Percentiles rank a stretch among this genome's conserved stretches.
Conservation (phyloP, 2,113 vertebrate genomes). For the Galbula dea region DNA sequence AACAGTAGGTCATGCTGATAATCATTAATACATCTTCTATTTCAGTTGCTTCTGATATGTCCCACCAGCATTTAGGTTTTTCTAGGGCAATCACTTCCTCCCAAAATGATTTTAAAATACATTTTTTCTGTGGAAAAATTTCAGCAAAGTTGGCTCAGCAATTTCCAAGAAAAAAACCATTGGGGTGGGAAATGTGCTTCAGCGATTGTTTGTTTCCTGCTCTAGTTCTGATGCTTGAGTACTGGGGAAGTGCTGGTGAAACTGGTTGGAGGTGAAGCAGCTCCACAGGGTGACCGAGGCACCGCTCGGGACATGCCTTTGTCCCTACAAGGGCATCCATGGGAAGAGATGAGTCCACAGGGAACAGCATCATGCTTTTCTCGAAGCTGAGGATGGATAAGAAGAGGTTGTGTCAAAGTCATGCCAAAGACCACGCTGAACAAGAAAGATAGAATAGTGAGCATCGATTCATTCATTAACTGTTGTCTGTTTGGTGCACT, state of each 20-base stretch:
- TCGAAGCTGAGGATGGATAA: background rate
- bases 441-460: background rate
- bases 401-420: background rate
- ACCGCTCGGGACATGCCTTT: background rate
- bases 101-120: background rate
- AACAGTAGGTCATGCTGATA: background rate
- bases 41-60: background rate
- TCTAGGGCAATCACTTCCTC: background rate
- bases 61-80: background rate
- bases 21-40: fast-evolving
- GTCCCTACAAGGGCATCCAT: background rate
- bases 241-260: background rate
- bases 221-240: background rate
- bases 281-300: fast-evolving
- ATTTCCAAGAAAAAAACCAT: background rate
- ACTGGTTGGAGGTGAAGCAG: background rate
- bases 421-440: background rate
- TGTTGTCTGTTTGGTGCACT: background rate
- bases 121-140: background rate
- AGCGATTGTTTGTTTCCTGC: background rate
- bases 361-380: background rate
- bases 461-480: background rate
- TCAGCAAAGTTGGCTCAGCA: background rate
- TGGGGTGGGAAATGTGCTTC: background rate
- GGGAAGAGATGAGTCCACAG: background rate